Base-by-base conservation (phyloP, 2,797 vertebrate species). In the Pipistrellus pipistrellus region DNA sequence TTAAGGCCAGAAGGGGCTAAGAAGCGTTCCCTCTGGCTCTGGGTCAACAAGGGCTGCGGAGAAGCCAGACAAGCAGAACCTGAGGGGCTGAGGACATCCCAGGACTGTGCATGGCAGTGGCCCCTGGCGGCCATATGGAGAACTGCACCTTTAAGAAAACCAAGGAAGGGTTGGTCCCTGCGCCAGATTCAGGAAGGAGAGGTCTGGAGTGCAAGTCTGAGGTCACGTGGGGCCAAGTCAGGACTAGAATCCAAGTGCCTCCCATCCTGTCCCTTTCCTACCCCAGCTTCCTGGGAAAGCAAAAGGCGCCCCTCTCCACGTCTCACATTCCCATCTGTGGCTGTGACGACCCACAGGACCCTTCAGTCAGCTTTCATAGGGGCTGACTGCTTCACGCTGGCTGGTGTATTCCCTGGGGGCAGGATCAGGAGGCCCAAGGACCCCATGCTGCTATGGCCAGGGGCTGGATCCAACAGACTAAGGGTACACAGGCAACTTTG, bases 1-100 rank as follows among this genome's bases (percentile, higher is more conserved):
- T 92, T 88, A 76, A 95, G 81, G 84, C 68, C 72, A 1, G 21
- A 73, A 76, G 81, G 32, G 91, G 41, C 76, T n/a, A 18, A 90
- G 80, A n/a, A 44, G 80, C 71, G 3, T 90, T 84, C 78, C 82
- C 83, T 55, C 82, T 85, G 90, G 69, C 76, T 57, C 30, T 0
- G 0, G 66, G 91, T 87, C 76, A 87, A 59, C 38, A 12, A n/a
- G 4, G 12, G 85, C 66, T 27, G 51, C 7, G 0, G 32, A 46
- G 59, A 64, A 55, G 76, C 55, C 88, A 23, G 64, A 41, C 8
- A 4, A 32, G n/a, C 20, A 32, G 41, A 80, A 18, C 15, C 8
- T 17, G 35, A 20, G 30, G 64, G 51, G 71, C 55, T 17, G 41
- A 77, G 53, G 62, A 81, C 21, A 21, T 23, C 1, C 12, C 41